Conservation (phyloP, 2,888 invertebrate species). For the Eupithecia dodoneata region DNA sequence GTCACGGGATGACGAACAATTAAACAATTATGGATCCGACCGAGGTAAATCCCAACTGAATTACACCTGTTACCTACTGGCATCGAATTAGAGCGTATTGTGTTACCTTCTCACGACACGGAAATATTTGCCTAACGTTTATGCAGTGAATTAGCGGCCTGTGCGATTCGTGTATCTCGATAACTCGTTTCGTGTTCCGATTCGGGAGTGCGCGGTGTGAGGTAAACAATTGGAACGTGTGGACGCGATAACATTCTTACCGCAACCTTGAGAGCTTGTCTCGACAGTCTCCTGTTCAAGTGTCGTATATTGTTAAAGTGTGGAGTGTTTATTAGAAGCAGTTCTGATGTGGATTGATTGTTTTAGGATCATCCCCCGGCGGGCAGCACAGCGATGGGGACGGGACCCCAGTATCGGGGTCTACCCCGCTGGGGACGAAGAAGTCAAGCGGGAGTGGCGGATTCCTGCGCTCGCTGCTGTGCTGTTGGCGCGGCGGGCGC, state of each 20-base stretch:
- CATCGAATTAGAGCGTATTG: slow-evolving; percentile 81
- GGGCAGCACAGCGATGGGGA: slow-evolving; percentile 83
- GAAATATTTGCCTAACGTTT: slow-evolving; percentile 71
- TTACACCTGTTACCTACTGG: slow-evolving; percentile 83
- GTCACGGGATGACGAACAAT: slow-evolving; percentile 98
- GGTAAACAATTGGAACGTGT: slow-evolving; percentile 80
- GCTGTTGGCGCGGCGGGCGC: slow-evolving; percentile 90
- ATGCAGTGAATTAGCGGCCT: slow-evolving; percentile 51
- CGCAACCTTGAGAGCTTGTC: slow-evolving; percentile 77
- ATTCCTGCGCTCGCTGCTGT: slow-evolving; percentile 93
- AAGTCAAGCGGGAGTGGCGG: slow-evolving; percentile 85
- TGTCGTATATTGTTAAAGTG: slow-evolving; percentile 24
- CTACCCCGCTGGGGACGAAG: slow-evolving; percentile 75
- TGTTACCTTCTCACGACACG: slow-evolving; percentile 74
- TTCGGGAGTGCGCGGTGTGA: slow-evolving; percentile 59
- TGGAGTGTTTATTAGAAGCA: slow-evolving; percentile 32
- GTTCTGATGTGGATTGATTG: slow-evolving; percentile 62
- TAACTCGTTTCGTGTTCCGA: slow-evolving; percentile 33
- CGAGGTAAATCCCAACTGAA: slow-evolving; percentile 90
- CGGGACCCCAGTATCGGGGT: slow-evolving; percentile 80
- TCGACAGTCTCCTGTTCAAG: slow-evolving; percentile 55
- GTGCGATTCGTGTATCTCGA: slow-evolving; percentile 56
- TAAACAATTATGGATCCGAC: slow-evolving; percentile 95
- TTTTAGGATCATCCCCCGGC: slow-evolving; percentile 84
- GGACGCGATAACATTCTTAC: slow-evolving; percentile 73